Base-by-base conservation (phyloP, 2,888 invertebrate species). In the Meteorus cinctellus region DNA sequence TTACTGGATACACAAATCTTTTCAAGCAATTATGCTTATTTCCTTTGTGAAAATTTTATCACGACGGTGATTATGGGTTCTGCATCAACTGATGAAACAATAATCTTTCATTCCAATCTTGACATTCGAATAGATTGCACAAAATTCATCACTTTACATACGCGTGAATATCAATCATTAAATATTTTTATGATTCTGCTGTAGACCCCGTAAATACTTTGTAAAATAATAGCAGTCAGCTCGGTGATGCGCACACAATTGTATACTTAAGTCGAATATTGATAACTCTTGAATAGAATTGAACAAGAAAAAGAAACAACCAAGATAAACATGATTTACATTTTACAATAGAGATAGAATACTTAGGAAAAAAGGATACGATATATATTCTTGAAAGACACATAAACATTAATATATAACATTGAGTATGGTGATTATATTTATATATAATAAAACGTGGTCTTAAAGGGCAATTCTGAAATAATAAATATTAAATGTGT, bases 1-100 rank as follows among this genome's bases (percentile, higher is more conserved):
- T 82, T 94, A 93, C 81, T 94, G 94, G 94, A 90, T 93, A 24
- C 93, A 94, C 83, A 92, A 92, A 84, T 83, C 93, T 51, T 90
- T 92, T 77, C 94, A 94, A 87, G 90, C 92, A 0, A 89, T 93
- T 1, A 91, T 93, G 0, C 91, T 94, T 14, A 92, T 93, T 81
- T 90, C 92, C 75, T 79, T 93, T 76, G 90, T 92, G 79, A 90
- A 90, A 84, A 83, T 92, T n/a, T 36, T 73, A 27, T 51, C 55
- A 14, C 48, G 34, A 12, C 51, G 73, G 66, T 73, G 51, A 73
- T 73, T 16, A 10, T 60, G 19, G 34, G 10, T 10, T n/a, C 29
- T 27, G 8, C 19, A 66, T 41, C 19, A 16, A 24, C 6, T 55
- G 6, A 55, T 55, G 19, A 55, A 24, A 55, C 6, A 55, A 55